These are phyloP conservation scores for Malurus splendens DNA, from an alignment of 2,797 vertebrate species.

Conservation along the genomic window DNA sequence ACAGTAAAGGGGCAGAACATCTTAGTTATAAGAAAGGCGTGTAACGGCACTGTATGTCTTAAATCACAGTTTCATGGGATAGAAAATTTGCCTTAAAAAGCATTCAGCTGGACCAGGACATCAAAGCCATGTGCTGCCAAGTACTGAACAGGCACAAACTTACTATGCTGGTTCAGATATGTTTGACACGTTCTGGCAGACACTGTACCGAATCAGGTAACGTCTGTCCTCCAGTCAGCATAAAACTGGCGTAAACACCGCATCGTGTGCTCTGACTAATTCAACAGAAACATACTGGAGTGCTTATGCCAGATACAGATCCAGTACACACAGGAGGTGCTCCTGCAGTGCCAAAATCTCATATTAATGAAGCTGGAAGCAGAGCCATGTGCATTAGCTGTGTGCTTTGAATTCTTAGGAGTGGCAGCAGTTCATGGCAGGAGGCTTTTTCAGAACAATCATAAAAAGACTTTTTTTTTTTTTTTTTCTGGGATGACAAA, in stretches of 20 bases:
- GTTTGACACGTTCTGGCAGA: slow-evolving; percentile 17
- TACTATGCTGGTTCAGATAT: not conserved
- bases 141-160: not conserved
- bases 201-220: not conserved
- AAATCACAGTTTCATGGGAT: not conserved
- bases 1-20: not conserved
- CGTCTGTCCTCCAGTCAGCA: not conserved
- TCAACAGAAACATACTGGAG: slow-evolving; percentile 26
- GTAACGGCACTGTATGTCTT: not conserved
- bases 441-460: slow-evolving; percentile 20
- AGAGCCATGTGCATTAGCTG: not conserved
- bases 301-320: slow-evolving; percentile 6
- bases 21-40: not conserved
- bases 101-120: not conserved
- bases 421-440: slow-evolving; percentile 14
- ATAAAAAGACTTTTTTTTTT: not conserved
- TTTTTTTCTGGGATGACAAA: not conserved
- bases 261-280: slow-evolving; percentile 3
- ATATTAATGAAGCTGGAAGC: slow-evolving; percentile 34
- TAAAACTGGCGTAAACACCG: slow-evolving; percentile 15
- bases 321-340: not conserved
- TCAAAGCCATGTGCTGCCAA: not conserved
- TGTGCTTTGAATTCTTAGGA: slow-evolving; percentile 25
- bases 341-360: slow-evolving; percentile 40
- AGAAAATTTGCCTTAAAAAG: not conserved